Conservation (phyloP, 2,797 vertebrate genomes). For the Synaphobranchus kaupii region DNA sequence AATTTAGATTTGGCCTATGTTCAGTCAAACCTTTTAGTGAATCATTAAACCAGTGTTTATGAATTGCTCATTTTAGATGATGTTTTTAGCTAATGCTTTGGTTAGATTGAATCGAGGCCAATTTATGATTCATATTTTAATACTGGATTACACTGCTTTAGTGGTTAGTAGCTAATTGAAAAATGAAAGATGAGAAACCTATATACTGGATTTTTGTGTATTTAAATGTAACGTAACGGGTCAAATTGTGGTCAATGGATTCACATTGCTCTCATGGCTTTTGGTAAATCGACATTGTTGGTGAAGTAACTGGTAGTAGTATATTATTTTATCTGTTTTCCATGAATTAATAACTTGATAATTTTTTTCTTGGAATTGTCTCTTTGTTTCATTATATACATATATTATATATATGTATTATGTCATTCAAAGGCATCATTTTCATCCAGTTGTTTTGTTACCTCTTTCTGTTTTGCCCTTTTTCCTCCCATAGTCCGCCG, state of each 20-base stretch:
- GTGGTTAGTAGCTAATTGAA: not conserved
- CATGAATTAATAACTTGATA: conserved; percentile 70
- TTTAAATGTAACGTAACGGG: conserved; percentile 97
- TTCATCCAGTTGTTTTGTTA: conserved; percentile 82
- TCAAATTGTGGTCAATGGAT: conserved; percentile 93
- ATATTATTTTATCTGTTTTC: conserved; percentile 80
- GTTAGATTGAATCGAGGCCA: not conserved
- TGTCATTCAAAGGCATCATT: conserved; percentile 69
- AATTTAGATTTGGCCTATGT: conserved; percentile 1
- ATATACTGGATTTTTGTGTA: conserved; percentile 99
- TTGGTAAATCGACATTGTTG: conserved; percentile 90
- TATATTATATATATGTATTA: conserved; percentile 15
- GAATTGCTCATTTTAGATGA: not conserved
- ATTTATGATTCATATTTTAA: not conserved
- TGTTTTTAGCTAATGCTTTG: not conserved
- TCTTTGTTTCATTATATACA: conserved; percentile 58
- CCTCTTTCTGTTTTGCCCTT: conserved; percentile 73
- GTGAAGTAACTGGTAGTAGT: conserved; percentile 83
- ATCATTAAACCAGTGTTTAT: not conserved
- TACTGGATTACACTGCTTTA: not conserved
- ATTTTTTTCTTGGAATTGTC: conserved; percentile 63
- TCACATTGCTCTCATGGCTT: conserved; percentile 98
- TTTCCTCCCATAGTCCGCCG: conserved; percentile 86
- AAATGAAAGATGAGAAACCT: conserved; percentile 96
- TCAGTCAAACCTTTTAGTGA: not conserved